Percentiles rank a stretch among this genome's conserved stretches.
These are phyloP conservation scores for Subacronicta megacephala DNA, from an alignment of 2,888 invertebrate species.

Conservation along the genomic window DNA sequence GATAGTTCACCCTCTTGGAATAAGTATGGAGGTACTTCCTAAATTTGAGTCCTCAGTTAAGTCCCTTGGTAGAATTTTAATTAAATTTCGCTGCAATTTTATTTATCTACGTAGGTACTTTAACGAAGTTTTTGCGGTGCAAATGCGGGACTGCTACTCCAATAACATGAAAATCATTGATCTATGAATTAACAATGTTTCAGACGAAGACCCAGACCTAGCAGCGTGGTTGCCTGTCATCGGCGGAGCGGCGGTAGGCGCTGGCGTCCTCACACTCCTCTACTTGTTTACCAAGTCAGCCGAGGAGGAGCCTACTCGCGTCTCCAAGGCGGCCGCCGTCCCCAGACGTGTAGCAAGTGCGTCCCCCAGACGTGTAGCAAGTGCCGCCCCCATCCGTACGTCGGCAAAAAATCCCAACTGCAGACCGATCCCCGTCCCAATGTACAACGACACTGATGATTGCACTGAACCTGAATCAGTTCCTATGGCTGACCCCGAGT, in stretches of 20 bases:
- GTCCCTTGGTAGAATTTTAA: too few relatives aligned
- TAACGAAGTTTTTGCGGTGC: too few relatives aligned
- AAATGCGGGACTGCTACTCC: too few relatives aligned
- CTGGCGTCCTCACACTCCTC: slow-evolving; percentile 8
- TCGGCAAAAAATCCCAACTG: too few relatives aligned
- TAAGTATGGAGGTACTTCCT: too few relatives aligned
- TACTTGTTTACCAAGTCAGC: slow-evolving; percentile 4
- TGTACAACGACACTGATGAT: not conserved
- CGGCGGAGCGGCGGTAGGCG: slow-evolving; percentile 5
- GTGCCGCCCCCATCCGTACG: not conserved
- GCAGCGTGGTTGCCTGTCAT: slow-evolving; percentile 4
- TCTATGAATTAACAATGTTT: not conserved
- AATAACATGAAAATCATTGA: too few relatives aligned
- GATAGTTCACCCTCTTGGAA: too few relatives aligned
- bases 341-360: not conserved
- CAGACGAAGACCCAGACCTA: slow-evolving; percentile 2
- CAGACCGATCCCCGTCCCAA: not conserved
- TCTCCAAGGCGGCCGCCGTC: not conserved
- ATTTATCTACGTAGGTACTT: too few relatives aligned
- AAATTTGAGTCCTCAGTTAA: too few relatives aligned
- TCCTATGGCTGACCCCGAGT: not conserved
- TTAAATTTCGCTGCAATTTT: too few relatives aligned
- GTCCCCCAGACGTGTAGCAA: not conserved
- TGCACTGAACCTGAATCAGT: not conserved
- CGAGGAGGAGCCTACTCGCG: not conserved